phyloP scores from a whole-genome alignment of 2,113 vertebrate species.

The Albula goreensis region DNA sequence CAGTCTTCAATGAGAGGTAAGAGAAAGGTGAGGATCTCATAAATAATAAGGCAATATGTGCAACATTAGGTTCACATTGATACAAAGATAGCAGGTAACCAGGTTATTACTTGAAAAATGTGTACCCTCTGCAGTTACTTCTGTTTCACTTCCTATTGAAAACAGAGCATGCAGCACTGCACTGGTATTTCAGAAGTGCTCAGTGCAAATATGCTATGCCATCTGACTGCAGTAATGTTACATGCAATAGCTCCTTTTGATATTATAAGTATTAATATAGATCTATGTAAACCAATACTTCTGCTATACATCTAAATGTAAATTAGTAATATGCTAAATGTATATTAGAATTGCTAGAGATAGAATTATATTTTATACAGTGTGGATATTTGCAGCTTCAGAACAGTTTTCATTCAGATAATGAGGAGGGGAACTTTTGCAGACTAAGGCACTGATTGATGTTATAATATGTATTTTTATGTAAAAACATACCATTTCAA shows the following conservation, averaged over 20 bases:
- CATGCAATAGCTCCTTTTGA: too few species aligned
- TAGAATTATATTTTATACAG: not conserved
- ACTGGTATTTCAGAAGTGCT: not conserved
- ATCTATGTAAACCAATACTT: not conserved
- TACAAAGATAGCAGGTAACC: not conserved
- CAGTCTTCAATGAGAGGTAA: not conserved
- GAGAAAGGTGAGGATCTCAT: slow-evolving; percentile 26
- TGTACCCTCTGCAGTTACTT: not conserved
- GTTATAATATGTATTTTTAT: not conserved
- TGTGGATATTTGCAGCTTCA: not conserved
- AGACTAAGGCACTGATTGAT: not conserved
- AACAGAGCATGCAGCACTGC: not conserved
- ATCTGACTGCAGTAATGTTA: not conserved
- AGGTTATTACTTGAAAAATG: not conserved
- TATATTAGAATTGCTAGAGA: not conserved
- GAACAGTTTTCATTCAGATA: not conserved
- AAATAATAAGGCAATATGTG: slow-evolving; percentile 33
- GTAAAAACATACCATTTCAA: not conserved
- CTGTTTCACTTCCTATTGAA: not conserved
- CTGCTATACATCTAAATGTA: not conserved
- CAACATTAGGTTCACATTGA: slow-evolving; percentile 28
- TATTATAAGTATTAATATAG: not conserved
- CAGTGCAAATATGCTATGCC: not conserved
- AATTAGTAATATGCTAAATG: not conserved
- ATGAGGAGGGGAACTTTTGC: not conserved